Evolutionary conservation across 2,888 invertebrate species (phyloP), one percentile per base, ranked within the genome.

Genomic region (Cephus nigrinus): DNA sequence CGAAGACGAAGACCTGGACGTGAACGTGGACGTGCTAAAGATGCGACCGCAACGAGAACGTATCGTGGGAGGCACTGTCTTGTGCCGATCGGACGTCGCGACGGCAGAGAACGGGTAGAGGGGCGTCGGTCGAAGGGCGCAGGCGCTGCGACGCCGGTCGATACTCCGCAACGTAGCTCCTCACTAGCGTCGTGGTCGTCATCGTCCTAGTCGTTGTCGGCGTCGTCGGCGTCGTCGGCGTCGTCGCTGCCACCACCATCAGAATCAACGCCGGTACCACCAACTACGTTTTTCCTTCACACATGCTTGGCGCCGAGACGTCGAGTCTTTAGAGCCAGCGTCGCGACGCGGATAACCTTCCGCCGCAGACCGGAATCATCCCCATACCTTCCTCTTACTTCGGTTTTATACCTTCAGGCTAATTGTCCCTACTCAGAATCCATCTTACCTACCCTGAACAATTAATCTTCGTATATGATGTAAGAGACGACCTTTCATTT

Each of bases 111-210:
- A 73, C 71, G 78, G 74, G 79, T 73, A 80, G 81, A 84, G 83
- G 82, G 82, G 85, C 79, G 76, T 78, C 79, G 69, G 72, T 55
- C 32, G 40, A 71, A 75, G 71, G 78, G 88, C 91, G 91, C 90
- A 88, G 84, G 89, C 89, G 88, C 84, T 77, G 80, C 81, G 78
- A 69, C 80, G 82, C 86, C 87, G 90, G 90, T 90, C 91, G 90
- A 90, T 90, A 91, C 88, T 90, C 91, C 90, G 91, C 91, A 85
- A 84, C 84, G 85, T 69, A 74, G 74, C 74, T 73, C 77, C 79
- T 80, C 80, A 82, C 83, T 83, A 80, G 55, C 71, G 31, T 33
- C 71, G 31, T 31, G 31, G 71, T 40, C 4, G 5, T 40, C 40
- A 40, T 5, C 40, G 40, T 40, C 40, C 40, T 40, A 40, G 40